phyloP scores from a whole-genome alignment of 2,888 invertebrate genomes.

The Caenorhabditis virilis region DNA sequence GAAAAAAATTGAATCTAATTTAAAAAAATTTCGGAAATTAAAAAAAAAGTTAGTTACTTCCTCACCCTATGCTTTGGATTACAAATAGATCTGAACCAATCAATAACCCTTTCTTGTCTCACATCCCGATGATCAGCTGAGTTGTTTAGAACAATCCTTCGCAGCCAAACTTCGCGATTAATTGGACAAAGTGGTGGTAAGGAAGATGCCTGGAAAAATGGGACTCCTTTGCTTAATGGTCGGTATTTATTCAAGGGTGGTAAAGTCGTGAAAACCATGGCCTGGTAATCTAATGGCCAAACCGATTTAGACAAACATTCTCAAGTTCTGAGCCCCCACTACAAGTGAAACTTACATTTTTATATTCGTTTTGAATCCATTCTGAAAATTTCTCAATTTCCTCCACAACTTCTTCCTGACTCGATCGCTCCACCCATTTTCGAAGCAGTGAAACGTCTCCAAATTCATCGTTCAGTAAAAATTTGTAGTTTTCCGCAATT shows the following conservation, averaged over 20 bases:
- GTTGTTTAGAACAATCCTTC: slow-evolving; percentile 25
- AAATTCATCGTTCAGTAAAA: slow-evolving; percentile 8
- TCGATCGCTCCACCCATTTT: slow-evolving; percentile 6
- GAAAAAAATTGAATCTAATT: background rate
- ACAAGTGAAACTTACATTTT: no score
- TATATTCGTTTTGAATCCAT: slow-evolving; percentile 24
- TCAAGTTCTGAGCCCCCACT: no score
- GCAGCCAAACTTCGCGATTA: slow-evolving; percentile 24
- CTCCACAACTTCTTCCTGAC: background rate
- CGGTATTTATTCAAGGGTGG: no score
- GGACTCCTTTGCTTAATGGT: no score
- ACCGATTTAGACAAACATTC: background rate
- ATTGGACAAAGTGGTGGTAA: slow-evolving; percentile 10
- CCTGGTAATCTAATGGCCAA: no score
- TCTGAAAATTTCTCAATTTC: background rate
- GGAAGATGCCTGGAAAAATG: slow-evolving; percentile 10
- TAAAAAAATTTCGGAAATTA: no score
- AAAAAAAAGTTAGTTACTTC: no score
- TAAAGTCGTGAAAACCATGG: no score
- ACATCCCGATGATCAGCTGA: slow-evolving; percentile 25
- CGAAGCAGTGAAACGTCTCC: slow-evolving; percentile 11
- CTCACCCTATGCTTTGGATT: slow-evolving; percentile 26
- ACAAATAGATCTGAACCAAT: slow-evolving; percentile 32
- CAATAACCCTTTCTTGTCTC: slow-evolving; percentile 24
- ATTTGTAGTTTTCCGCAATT: slow-evolving; percentile 22